A percentile compares a stretch with the other conserved stretches of the same genome.
Conservation (phyloP, 2,888 invertebrate species). For the Teleiodes luculella region DNA sequence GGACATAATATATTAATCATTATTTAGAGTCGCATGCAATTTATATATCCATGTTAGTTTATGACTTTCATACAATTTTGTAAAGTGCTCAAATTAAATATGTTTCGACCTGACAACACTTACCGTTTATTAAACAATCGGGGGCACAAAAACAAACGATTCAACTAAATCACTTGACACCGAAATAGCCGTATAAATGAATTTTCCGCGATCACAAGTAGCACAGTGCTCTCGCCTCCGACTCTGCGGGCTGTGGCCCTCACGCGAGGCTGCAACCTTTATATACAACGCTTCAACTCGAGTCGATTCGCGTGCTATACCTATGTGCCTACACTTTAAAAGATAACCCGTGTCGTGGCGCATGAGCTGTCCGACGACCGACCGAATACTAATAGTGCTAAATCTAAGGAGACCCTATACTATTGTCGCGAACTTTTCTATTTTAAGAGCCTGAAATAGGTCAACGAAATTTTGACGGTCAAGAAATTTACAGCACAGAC, state of each 20-base stretch:
- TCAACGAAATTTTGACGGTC: neutral
- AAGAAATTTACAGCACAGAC: neutral
- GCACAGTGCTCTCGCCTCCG: conserved; percentile 39
- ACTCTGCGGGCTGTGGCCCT: conserved; percentile 55
- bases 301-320: conserved; percentile 28
- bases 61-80: no score
- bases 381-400: conserved; percentile 38
- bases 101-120: no score
- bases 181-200: neutral
- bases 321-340: conserved; percentile 50
- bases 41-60: no score
- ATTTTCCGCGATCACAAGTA: conserved; percentile 23
- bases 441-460: conserved; percentile 8
- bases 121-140: neutral
- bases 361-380: conserved; percentile 47
- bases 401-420: conserved; percentile 6
- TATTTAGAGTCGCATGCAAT: no score
- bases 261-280: conserved; percentile 51
- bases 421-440: neutral
- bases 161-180: conserved; percentile 1
- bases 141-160: neutral
- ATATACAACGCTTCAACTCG: conserved; percentile 52
- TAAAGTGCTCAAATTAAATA: no score
- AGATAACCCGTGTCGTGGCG: conserved; percentile 48
- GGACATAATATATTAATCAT: no score